A percentile compares a stretch with the other conserved stretches of the same genome.
Conservation (phyloP, 2,888 invertebrate genomes). For the Ennomos fuscantarius region DNA sequence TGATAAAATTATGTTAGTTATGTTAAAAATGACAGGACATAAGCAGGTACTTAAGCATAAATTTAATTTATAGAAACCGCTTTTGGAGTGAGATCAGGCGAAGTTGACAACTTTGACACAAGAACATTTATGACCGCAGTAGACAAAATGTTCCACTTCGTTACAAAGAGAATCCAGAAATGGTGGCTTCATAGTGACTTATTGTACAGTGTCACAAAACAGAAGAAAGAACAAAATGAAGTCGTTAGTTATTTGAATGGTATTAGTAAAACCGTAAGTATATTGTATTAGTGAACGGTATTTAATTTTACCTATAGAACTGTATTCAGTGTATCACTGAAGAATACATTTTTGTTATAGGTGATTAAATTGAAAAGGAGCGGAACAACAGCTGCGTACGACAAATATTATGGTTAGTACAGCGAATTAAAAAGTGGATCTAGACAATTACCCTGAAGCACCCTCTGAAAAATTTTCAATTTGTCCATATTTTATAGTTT, state of each 20-base stretch:
- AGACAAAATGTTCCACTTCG: conserved; percentile 18
- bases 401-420: conserved; percentile 17
- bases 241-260: conserved; percentile 19
- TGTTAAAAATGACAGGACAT: too few relatives aligned
- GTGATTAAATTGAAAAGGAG: conserved; percentile 24
- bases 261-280: conserved; percentile 20
- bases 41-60: too few relatives aligned
- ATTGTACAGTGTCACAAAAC: conserved; percentile 21
- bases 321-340: too few relatives aligned
- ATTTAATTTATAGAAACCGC: conserved; percentile 28
- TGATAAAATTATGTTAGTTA: too few relatives aligned
- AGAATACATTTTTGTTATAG: conserved; percentile 11
- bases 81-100: conserved; percentile 23
- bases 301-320: too few relatives aligned
- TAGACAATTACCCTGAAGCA: neutral
- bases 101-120: conserved; percentile 14
- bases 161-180: conserved; percentile 26
- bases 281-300: neutral
- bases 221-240: conserved; percentile 27
- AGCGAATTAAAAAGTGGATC: neutral
- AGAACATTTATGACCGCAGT: conserved; percentile 18
- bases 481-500: too few relatives aligned
- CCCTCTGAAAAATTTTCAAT: too few relatives aligned
- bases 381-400: neutral
- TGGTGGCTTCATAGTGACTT: conserved; percentile 28